A percentile compares a stretch with the other conserved stretches of the same genome.
Conservation (phyloP, 2,797 vertebrate genomes). For the Schizopygopsis malacanthus region DNA sequence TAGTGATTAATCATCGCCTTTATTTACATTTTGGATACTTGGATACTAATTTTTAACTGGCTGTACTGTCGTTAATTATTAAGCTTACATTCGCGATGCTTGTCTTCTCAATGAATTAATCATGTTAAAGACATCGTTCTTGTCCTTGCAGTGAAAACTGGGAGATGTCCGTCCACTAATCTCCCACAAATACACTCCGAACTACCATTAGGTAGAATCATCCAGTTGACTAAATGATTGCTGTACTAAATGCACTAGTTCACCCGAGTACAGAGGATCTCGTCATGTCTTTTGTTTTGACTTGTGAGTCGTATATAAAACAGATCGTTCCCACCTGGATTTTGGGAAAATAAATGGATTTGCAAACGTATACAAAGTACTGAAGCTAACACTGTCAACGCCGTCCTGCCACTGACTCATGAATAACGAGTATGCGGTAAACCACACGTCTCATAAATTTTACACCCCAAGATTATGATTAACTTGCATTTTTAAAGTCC, state of each 20-base stretch:
- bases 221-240: not conserved
- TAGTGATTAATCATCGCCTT: not conserved
- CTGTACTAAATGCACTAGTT: not conserved
- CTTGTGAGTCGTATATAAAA: not conserved
- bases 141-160: not conserved
- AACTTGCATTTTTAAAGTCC: not conserved
- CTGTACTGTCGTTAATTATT: not conserved
- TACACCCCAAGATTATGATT: not conserved
- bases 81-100: not conserved
- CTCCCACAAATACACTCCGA: not conserved
- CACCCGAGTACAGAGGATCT: not conserved
- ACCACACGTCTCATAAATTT: not conserved
- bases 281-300: not conserved
- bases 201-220: not conserved
- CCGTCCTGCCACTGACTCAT: not conserved
- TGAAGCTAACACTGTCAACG: slow-evolving; percentile 12
- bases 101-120: slow-evolving; percentile 6
- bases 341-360: not conserved
- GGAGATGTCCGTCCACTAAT: not conserved
- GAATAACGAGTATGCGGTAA: slow-evolving; percentile 3
- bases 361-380: slow-evolving; percentile 19
- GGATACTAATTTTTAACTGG: not conserved
- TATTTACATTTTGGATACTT: not conserved
- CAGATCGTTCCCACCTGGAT: not conserved
- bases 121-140: not conserved